phyloP scores from a whole-genome alignment of 2,888 invertebrate species.

The Troides oblongomaculatus region DNA sequence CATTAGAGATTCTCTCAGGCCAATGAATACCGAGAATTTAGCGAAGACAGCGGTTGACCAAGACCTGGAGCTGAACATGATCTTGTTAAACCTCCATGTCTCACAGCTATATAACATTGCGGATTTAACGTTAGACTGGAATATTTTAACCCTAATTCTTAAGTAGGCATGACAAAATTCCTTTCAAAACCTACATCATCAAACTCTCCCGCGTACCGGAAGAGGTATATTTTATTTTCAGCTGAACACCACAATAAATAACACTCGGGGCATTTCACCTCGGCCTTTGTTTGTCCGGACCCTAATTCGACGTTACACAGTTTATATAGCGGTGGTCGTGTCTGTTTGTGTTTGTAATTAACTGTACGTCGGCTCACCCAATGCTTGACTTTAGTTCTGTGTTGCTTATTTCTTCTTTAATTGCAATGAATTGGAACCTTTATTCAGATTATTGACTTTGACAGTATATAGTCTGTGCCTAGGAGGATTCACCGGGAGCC shows the following conservation, averaged over 20 bases:
- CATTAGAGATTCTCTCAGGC: too few species aligned
- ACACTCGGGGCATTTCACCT: slow-evolving; percentile 51
- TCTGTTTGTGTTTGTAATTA: slow-evolving; percentile 62
- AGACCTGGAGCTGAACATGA: too few species aligned
- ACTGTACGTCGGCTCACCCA: slow-evolving; percentile 41
- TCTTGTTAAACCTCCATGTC: too few species aligned
- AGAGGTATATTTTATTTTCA: slow-evolving; percentile 8
- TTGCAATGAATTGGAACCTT: slow-evolving; percentile 3
- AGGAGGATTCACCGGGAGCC: too few species aligned
- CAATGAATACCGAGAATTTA: too few species aligned
- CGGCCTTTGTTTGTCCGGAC: slow-evolving; percentile 55
- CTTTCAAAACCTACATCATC: not conserved
- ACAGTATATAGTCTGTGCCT: too few species aligned
- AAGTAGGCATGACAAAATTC: too few species aligned
- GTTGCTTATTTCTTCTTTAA: slow-evolving; percentile 24
- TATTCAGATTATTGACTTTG: not conserved
- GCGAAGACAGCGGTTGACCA: too few species aligned
- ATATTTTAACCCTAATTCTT: too few species aligned
- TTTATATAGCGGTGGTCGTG: slow-evolving; percentile 56
- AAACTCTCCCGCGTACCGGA: not conserved
- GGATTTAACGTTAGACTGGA: too few species aligned
- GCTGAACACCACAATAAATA: slow-evolving; percentile 50
- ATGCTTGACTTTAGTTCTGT: slow-evolving; percentile 25
- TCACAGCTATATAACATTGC: too few species aligned
- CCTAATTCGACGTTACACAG: slow-evolving; percentile 68